Percentiles rank a stretch among this genome's conserved stretches.
Evolutionary conservation across 1,140 invertebrate species (phyloP).

Genomic region (Cotesia typhae): DNA sequence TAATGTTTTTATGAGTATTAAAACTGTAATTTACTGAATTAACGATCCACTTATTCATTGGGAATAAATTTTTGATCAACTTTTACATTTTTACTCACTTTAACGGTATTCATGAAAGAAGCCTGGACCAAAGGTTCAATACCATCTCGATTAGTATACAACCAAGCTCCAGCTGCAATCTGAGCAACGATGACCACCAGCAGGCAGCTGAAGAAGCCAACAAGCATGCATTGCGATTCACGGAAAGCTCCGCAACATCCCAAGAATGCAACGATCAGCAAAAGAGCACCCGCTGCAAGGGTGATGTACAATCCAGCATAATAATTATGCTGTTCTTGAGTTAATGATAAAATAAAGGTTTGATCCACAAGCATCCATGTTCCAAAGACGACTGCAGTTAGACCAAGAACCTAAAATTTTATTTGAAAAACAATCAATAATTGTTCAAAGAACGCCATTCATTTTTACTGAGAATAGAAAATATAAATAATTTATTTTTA

Average conservation of each 20-base stretch:
- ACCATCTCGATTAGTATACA: slow-evolving; percentile 73
- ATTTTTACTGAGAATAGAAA: no score
- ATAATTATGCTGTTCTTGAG: slow-evolving; percentile 75
- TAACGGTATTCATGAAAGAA: slow-evolving; percentile 72
- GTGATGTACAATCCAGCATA: slow-evolving; percentile 79
- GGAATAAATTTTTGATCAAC: background rate
- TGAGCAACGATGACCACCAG: slow-evolving; percentile 82
- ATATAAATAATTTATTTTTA: no score
- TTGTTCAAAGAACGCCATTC: background rate
- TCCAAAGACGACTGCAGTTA: slow-evolving; percentile 73
- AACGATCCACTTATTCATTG: background rate
- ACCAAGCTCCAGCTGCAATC: slow-evolving; percentile 78
- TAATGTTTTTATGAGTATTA: slow-evolving; percentile 20
- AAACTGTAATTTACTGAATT: background rate
- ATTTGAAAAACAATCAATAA: no score
- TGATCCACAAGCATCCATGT: slow-evolving; percentile 83
- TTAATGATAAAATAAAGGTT: slow-evolving; percentile 75
- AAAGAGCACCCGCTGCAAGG: slow-evolving; percentile 79
- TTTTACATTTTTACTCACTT: slow-evolving; percentile 47
- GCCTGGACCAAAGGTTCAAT: slow-evolving; percentile 72
- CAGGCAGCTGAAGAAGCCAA: slow-evolving; percentile 79
- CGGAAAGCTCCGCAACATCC: slow-evolving; percentile 90
- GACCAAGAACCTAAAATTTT: slow-evolving; percentile 75
- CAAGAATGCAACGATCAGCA: slow-evolving; percentile 86
- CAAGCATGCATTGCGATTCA: slow-evolving; percentile 87